phyloP scores from a whole-genome alignment of 2,888 invertebrate species.

The Nomada goodeniana region DNA sequence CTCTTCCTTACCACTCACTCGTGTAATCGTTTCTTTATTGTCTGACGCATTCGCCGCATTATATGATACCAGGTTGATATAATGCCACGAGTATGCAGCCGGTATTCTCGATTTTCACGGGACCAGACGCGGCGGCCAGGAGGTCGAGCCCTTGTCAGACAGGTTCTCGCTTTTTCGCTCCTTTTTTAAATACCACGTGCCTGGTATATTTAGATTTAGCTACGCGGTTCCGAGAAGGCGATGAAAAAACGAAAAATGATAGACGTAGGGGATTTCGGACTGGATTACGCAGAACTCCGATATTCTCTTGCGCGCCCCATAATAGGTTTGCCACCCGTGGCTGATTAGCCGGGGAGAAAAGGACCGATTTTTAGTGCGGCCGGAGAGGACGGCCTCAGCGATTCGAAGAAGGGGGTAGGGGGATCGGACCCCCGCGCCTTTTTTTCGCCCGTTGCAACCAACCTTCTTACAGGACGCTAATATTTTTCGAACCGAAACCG shows the following conservation, averaged over 20 bases:
- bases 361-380: neutral
- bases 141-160: constrained; percentile 49
- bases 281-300: constrained; percentile 26
- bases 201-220: constrained; percentile 50
- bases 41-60: constrained; percentile 6
- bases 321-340: constrained; percentile 45
- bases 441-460: neutral
- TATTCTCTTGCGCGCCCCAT: neutral
- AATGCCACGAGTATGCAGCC: constrained; percentile 29
- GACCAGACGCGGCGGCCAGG: constrained; percentile 15
- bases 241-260: neutral
- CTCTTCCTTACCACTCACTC: neutral
- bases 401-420: neutral
- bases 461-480: neutral
- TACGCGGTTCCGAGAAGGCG: neutral
- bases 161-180: constrained; percentile 50
- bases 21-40: neutral
- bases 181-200: constrained; percentile 40
- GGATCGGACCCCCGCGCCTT: neutral
- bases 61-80: constrained; percentile 15
- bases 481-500: constrained; percentile 24
- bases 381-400: neutral
- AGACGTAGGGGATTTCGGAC: neutral
- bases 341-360: constrained; percentile 4
- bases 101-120: constrained; percentile 55